phyloP scores from a whole-genome alignment of 2,888 invertebrate genomes.

The Drosophila phalerata region DNA sequence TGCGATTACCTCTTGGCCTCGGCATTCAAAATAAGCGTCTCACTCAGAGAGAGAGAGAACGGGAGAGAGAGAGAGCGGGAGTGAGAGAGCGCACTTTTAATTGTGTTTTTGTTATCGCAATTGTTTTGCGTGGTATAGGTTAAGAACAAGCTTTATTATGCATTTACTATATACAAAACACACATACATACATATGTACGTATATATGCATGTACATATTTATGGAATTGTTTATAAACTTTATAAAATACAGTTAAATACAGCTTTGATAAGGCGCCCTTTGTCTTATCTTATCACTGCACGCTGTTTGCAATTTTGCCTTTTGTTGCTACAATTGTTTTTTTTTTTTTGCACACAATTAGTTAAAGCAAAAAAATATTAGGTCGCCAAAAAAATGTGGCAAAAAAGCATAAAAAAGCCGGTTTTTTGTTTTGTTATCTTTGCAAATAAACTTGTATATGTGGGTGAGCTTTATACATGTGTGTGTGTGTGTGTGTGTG shows the following conservation, averaged over 20 bases:
- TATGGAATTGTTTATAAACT: constrained; percentile 25
- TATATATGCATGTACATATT: not conserved
- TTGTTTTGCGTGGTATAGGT: constrained; percentile 67
- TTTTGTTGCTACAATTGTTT: constrained; percentile 5
- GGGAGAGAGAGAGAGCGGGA: not conserved
- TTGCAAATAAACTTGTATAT: constrained; percentile 62
- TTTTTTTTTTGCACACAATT: constrained; percentile 52
- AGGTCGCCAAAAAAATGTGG: constrained; percentile 57
- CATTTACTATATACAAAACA: constrained; percentile 19
- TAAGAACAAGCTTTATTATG: constrained; percentile 60
- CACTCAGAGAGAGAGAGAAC: not conserved
- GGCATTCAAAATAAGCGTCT: constrained; percentile 60
- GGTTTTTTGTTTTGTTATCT: constrained; percentile 66
- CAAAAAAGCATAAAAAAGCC: constrained; percentile 63
- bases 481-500: constrained; percentile 13
- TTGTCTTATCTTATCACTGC: constrained; percentile 63
- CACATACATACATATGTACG: constrained; percentile 1
- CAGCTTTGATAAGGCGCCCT: constrained; percentile 64
- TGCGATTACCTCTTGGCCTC: constrained; percentile 71
- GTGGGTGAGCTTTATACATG: constrained; percentile 65
- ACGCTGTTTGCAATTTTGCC: not conserved
- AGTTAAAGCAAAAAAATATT: constrained; percentile 59
- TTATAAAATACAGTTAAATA: constrained; percentile 22
- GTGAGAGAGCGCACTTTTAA: constrained; percentile 52
- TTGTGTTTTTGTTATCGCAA: constrained; percentile 62